Evolutionary conservation across 2,888 invertebrate genomes (phyloP), one percentile per base, ranked within the genome.

Genomic region (Drosophila acutilabella): DNA sequence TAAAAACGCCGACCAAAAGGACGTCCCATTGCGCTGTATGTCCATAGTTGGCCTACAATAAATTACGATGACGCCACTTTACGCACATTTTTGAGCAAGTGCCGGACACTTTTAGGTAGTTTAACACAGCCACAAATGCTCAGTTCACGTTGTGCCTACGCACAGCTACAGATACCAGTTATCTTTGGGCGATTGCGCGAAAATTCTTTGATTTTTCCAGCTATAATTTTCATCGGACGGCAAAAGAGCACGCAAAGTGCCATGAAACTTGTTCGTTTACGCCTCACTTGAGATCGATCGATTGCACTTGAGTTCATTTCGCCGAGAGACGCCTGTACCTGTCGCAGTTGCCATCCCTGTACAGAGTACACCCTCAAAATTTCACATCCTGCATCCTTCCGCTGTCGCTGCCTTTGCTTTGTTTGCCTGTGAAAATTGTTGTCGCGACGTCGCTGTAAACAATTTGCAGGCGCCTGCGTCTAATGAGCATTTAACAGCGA

Each of bases 361-460:
- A 23, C 23, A 23, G 23, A 1, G 26, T 26, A 8, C 30, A 20
- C 40, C 6, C 26, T 59, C 40, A 38, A 8, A 5, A 68, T 72
- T 84, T 88, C 84, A 81, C 89, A 88, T 88, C 89, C 86, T 82
- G 86, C 83, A 86, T 84, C 86, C 88, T 88, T 88, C 89, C 84
- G 76, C 68, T 45, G 41, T 10, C 54, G 53, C 36, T 38, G 30
- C 10, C 61, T 36, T 36, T 36, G 61, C 48, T 57, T 73, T 86
- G 85, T 90, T 89, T 90, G 88, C 84, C 88, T 90, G 91, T 90
- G 90, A 90, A 91, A 90, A 86, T 81, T 86, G 84, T 82, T 90
- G 90, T 90, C 90, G 90, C 90, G 90, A 85, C 90, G 80, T 71
- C 74, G 86, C 79, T 87, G 89, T 89, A 90, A 90, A 91, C 88